phyloP scores from a whole-genome alignment of 1,140 invertebrate species.

The Plectus sambesii region DNA sequence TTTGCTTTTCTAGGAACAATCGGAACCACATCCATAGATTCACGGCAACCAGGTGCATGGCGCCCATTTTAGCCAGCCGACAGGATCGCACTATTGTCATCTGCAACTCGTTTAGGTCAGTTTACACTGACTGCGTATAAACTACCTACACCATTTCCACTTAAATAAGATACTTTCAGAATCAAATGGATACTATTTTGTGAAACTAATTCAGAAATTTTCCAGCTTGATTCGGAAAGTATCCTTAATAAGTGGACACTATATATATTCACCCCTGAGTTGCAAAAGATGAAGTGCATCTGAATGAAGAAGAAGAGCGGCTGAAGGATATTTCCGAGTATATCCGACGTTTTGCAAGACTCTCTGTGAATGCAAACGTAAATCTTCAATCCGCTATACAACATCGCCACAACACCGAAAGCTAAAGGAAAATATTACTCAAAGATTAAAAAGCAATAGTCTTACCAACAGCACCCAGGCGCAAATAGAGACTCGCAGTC shows the following conservation, averaged over 20 bases:
- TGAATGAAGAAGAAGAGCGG: constrained; percentile 41
- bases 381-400: constrained; percentile 42
- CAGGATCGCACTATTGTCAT: constrained; percentile 32
- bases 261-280: no score
- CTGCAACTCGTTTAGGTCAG: no score
- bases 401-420: constrained; percentile 40
- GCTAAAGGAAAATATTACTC: no score
- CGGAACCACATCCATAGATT: constrained; percentile 45
- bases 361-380: constrained; percentile 36
- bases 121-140: constrained; percentile 3
- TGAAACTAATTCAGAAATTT: no score
- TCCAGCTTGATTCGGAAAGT: no score
- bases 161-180: constrained; percentile 10
- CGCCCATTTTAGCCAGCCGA: constrained; percentile 39
- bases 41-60: constrained; percentile 43
- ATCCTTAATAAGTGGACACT: no score
- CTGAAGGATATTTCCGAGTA: constrained; percentile 37
- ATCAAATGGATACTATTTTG: no score
- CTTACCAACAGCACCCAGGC: constrained; percentile 40
- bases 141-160: no score
- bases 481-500: constrained; percentile 37
- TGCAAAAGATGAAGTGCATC: constrained; percentile 46
- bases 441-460: no score
- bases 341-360: constrained; percentile 27
- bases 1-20: constrained; percentile 39